phyloP scores from a whole-genome alignment of 2,797 vertebrate species.

The Sus cebifrons region DNA sequence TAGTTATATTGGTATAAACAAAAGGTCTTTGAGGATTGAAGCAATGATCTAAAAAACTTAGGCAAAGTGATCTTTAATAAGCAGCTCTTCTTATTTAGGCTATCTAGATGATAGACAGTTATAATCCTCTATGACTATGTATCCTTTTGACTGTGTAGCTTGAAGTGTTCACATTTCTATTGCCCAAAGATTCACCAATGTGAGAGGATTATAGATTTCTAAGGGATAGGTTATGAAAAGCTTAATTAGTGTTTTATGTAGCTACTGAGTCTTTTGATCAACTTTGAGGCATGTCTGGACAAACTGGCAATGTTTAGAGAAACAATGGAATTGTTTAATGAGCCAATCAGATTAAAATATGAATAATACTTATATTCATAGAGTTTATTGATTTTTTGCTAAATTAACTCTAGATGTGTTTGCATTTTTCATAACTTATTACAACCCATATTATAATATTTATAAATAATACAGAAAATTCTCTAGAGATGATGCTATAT shows the following conservation, averaged over 20 bases:
- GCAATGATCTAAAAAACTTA: slow-evolving; percentile 46
- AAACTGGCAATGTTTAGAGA: slow-evolving; percentile 76
- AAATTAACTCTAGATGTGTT: slow-evolving; percentile 88
- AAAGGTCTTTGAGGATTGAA: slow-evolving; percentile 8
- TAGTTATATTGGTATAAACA: slow-evolving; percentile 49
- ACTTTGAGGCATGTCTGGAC: slow-evolving; percentile 53
- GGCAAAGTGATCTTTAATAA: slow-evolving; percentile 40
- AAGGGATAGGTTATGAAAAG: slow-evolving; percentile 52
- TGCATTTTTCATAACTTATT: slow-evolving; percentile 83
- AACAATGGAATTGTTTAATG: slow-evolving; percentile 82
- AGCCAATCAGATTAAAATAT: slow-evolving; percentile 84
- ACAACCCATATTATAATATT: slow-evolving; percentile 72
- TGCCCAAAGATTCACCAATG: not conserved
- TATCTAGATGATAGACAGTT: not conserved
- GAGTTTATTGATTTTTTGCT: slow-evolving; percentile 84
- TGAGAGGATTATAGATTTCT: not conserved
- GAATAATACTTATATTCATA: slow-evolving; percentile 84
- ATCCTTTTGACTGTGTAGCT: not conserved
- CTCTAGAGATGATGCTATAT: slow-evolving; percentile 79
- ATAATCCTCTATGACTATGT: not conserved
- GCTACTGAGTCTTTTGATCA: slow-evolving; percentile 79
- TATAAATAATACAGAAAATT: slow-evolving; percentile 82
- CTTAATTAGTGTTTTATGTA: slow-evolving; percentile 36
- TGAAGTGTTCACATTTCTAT: not conserved
- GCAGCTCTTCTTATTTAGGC: slow-evolving; percentile 9